Percentiles rank a stretch among this genome's conserved stretches.
Conservation (phyloP, 2,113 vertebrate genomes). For the Ia io region DNA sequence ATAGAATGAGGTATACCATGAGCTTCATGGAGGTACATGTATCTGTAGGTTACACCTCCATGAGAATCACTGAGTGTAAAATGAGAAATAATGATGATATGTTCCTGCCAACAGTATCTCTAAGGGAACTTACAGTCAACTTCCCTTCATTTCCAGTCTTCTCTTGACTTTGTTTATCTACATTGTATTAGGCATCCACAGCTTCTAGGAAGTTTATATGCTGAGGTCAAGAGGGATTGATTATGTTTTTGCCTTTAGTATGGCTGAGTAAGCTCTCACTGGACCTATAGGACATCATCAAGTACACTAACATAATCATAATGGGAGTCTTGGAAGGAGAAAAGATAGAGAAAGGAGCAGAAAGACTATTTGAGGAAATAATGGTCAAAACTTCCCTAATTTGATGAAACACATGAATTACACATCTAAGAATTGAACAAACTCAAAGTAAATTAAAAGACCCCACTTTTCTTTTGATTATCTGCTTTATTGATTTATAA, state of each 20-base stretch:
- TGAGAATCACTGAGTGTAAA: not conserved
- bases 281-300: not conserved
- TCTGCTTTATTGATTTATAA: not conserved
- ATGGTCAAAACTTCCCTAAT: not conserved
- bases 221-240: not conserved
- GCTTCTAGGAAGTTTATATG: not conserved
- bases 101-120: not conserved
- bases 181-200: not conserved
- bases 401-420: not conserved
- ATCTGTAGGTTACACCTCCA: not conserved
- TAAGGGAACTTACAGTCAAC: not conserved
- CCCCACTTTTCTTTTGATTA: not conserved
- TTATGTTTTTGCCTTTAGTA: not conserved
- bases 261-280: not conserved
- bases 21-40: not conserved
- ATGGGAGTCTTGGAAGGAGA: not conserved
- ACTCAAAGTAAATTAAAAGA: not conserved
- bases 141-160: not conserved
- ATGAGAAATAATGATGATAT: not conserved
- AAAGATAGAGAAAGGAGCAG: not conserved
- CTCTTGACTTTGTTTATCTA: not conserved
- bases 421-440: not conserved
- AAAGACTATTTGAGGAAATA: not conserved
- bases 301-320: not conserved
- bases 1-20: not conserved